A percentile compares a stretch with the other conserved stretches of the same genome.
Evolutionary conservation across 1,140 invertebrate species (phyloP).

Genomic region (Phenacoccus solenopsis): DNA sequence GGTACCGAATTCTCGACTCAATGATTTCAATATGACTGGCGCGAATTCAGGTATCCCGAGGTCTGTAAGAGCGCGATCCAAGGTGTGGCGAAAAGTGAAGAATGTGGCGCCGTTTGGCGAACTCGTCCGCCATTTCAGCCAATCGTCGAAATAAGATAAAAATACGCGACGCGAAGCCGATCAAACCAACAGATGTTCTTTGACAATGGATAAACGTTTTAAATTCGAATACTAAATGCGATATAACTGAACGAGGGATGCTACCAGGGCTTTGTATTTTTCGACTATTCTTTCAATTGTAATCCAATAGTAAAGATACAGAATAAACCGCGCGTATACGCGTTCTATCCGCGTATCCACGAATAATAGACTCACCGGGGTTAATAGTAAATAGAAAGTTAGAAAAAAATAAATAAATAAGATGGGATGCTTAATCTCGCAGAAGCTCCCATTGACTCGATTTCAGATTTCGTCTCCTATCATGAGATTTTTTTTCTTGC

Average conservation of each 20-base stretch:
- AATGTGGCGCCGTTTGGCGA: slow-evolving; percentile 7
- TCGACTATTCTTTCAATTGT: slow-evolving; percentile 12
- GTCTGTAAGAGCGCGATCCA: neutral
- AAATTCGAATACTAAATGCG: slow-evolving; percentile 5
- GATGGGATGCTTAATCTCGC: slow-evolving; percentile 12
- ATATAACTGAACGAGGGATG: slow-evolving; percentile 4
- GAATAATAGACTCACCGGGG: neutral
- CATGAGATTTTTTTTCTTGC: slow-evolving; percentile 5
- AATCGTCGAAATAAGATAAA: neutral
- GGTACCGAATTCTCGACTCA: neutral
- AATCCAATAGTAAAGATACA: slow-evolving; percentile 15
- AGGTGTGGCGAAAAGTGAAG: slow-evolving; percentile 14
- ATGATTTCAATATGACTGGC: neutral
- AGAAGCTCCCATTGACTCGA: neutral
- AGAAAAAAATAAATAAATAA: neutral
- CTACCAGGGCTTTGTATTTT: neutral
- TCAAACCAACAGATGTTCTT: slow-evolving; percentile 13
- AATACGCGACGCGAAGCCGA: slow-evolving; percentile 4
- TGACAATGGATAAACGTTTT: slow-evolving; percentile 16
- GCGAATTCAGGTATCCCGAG: neutral
- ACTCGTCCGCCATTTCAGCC: neutral
- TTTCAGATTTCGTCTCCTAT: neutral
- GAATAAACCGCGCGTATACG: slow-evolving; percentile 11
- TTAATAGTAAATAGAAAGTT: slow-evolving; percentile 10
- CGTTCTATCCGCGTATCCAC: neutral